A percentile compares a stretch with the other conserved stretches of the same genome.
Conservation (phyloP, 2,888 invertebrate genomes). For the Resseliella maxima region DNA sequence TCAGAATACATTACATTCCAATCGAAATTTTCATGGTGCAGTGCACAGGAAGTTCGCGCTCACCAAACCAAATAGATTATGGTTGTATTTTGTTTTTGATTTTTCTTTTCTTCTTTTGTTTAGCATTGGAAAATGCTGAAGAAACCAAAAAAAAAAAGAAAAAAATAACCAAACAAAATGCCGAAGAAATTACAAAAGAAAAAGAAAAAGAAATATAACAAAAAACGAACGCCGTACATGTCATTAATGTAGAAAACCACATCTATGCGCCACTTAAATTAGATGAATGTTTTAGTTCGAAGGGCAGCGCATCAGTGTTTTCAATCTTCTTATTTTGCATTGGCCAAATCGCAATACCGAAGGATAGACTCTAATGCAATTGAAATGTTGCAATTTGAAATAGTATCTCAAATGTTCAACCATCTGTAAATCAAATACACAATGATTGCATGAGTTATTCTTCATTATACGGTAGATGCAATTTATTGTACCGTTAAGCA, state of each 20-base stretch:
- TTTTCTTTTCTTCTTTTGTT: neutral
- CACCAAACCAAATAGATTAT: slow-evolving; percentile 11
- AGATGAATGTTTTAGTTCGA: neutral
- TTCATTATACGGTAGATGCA: neutral
- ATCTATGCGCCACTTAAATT: neutral
- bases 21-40: neutral
- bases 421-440: slow-evolving; percentile 33
- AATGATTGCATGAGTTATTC: slow-evolving; percentile 22
- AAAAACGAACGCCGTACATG: neutral
- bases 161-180: neutral
- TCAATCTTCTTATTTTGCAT: neutral
- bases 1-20: slow-evolving; percentile 6
- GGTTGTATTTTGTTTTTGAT: neutral
- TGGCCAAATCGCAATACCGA: neutral
- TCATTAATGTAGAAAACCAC: neutral
- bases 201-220: neutral
- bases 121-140: too few species aligned
- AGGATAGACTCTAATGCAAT: neutral
- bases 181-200: neutral
- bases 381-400: neutral
- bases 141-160: too few species aligned
- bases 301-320: neutral
- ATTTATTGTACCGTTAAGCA: neutral
- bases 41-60: neutral
- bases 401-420: neutral